phyloP scores from a whole-genome alignment of 2,888 invertebrate species.

The Hemithea aestivaria region DNA sequence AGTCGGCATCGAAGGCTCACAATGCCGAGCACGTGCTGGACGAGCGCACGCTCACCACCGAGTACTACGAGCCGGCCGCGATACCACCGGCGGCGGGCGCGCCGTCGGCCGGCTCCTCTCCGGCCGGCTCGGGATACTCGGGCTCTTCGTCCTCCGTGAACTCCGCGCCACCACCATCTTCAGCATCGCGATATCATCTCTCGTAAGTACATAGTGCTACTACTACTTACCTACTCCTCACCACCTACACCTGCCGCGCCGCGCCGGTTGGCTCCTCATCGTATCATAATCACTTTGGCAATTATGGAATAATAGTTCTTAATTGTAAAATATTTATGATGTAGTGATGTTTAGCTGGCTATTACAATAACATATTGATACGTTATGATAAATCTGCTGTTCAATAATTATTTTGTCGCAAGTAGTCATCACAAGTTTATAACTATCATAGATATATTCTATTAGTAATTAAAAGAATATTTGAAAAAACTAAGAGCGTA shows the following conservation, averaged over 20 bases:
- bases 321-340: too few species aligned
- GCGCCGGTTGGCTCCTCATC: slow-evolving; percentile 14
- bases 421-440: too few species aligned
- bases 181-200: slow-evolving; percentile 68
- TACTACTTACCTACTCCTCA: not conserved
- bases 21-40: slow-evolving; percentile 93
- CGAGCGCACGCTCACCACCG: slow-evolving; percentile 91
- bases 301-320: too few species aligned
- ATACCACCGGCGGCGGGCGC: slow-evolving; percentile 81
- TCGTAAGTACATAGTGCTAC: slow-evolving; percentile 55
- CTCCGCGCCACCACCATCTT: slow-evolving; percentile 63
- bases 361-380: too few species aligned
- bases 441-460: too few species aligned
- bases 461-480: too few species aligned
- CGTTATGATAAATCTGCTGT: too few species aligned
- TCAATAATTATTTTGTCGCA: too few species aligned
- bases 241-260: not conserved
- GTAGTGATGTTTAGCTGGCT: too few species aligned
- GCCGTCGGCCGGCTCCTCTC: slow-evolving; percentile 75
- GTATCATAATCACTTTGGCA: slow-evolving; percentile 15
- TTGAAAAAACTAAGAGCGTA: too few species aligned
- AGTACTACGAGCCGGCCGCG: slow-evolving; percentile 93
- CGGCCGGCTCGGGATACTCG: slow-evolving; percentile 80
- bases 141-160: slow-evolving; percentile 81
- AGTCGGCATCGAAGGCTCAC: slow-evolving; percentile 96